A percentile compares a stretch with the other conserved stretches of the same genome.
phyloP scores from a whole-genome alignment of 2,888 invertebrate species.

The Andrena flavipes region DNA sequence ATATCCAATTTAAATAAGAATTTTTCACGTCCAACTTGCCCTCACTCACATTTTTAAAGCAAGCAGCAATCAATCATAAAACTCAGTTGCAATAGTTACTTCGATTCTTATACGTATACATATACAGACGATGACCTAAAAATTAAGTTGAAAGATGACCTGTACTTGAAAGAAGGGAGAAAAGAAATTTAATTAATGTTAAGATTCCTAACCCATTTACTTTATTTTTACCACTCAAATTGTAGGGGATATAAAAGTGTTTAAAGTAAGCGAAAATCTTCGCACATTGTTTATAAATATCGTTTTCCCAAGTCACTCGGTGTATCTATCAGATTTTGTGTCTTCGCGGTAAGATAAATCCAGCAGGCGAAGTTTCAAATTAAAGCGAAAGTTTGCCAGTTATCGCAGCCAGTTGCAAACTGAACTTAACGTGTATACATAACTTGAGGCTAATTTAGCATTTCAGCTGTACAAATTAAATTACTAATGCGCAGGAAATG shows the following conservation, averaged over 20 bases:
- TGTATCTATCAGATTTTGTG: neutral
- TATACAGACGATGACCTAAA: neutral
- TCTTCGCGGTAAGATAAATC: neutral
- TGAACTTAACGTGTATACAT: neutral
- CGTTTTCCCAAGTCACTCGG: neutral
- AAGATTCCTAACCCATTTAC: too few relatives aligned
- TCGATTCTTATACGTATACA: neutral
- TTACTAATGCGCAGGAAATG: neutral
- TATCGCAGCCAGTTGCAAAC: neutral
- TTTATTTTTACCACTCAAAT: too few relatives aligned
- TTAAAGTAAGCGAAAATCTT: too few relatives aligned
- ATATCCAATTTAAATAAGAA: neutral
- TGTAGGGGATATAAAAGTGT: too few relatives aligned
- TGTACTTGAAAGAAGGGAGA: neutral
- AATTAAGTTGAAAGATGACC: neutral
- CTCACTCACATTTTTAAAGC: neutral
- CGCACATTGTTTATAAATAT: neutral
- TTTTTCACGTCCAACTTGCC: neutral
- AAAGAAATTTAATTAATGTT: neutral
- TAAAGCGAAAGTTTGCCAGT: neutral
- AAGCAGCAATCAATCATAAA: neutral
- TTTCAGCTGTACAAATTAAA: neutral
- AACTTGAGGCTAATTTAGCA: neutral
- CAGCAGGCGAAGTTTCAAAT: neutral
- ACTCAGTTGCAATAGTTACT: neutral